Base-by-base conservation (phyloP, 1,140 invertebrate genomes). In the Dreissena polymorpha region DNA sequence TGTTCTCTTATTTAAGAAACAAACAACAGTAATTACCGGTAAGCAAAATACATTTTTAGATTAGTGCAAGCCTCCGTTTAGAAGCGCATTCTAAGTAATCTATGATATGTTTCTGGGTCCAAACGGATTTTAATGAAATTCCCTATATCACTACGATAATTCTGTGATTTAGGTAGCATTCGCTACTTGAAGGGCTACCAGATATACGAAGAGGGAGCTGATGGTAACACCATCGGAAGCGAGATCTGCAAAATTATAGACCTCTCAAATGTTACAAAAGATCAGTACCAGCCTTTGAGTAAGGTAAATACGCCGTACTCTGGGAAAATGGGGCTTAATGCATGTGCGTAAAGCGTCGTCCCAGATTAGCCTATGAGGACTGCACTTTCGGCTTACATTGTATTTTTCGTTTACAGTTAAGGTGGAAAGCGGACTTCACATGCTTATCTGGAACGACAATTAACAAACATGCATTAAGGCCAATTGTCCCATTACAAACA, bases 121-220 rank as follows among this genome's bases (percentile, higher is more conserved):
- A 3, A 29, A 49, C 69, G 18, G 10, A 23, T 12, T 55, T 16
- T 16, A n/a, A n/a, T 50, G 10, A 21, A 5, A 10, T 55, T 73
- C 16, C n/a, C n/a, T n/a, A n/a, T n/a, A n/a, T n/a, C n/a, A 39
- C 25, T 21, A 5, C 8, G 21, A 29, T 68, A 27, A 27, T 72
- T 14, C 51, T 60, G 25, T 25, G 7, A 25, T 75, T 18, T 49
- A 77, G 74, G 14, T 10, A 77, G 63, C 39, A 68, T 67, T n/a
- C 49, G 49, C 12, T 77, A 23, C 53, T 68, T 77, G 39, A 63
- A 64, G 49, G 74, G 74, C n/a, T 77, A 50, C 50, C 74, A 77
- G 60, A 49, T 77, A 18, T 67, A 50, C 12, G 27, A 77, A 23
- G 6, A 23, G 12, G 74, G 74, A 21, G 67, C 50, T 0, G n/a